Conservation (phyloP, 2,797 vertebrate species). For the Smutsia temminckii region DNA sequence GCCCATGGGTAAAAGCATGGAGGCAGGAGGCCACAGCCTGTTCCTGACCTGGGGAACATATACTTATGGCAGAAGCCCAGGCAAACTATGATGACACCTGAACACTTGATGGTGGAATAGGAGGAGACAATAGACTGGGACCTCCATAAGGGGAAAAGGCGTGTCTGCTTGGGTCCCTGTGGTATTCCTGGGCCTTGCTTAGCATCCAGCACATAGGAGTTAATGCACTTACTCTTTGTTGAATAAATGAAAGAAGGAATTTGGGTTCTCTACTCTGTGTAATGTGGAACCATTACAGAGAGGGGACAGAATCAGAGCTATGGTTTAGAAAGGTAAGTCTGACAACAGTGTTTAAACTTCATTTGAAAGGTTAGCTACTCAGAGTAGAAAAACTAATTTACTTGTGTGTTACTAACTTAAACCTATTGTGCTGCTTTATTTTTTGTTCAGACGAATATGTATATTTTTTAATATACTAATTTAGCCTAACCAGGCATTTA, state of each 20-base stretch:
- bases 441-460: background rate
- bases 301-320: background rate
- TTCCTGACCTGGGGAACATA: background rate
- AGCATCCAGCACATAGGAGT: background rate
- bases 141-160: background rate
- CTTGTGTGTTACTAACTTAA: background rate
- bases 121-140: background rate
- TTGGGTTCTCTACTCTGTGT: background rate
- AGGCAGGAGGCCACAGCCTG: background rate
- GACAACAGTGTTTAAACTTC: background rate
- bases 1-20: background rate
- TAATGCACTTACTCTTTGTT: background rate
- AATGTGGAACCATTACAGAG: background rate
- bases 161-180: background rate
- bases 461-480: background rate
- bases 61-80: background rate
- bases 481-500: background rate
- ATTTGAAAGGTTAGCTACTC: background rate
- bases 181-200: background rate
- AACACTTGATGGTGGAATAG: background rate
- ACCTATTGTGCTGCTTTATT: background rate
- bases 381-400: background rate
- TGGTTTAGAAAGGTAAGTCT: background rate
- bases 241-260: constrained; percentile 21
- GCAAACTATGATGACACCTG: background rate